Evolutionary conservation across 2,113 vertebrate species (phyloP), one percentile per base, ranked within the genome.

Genomic region (Takifugu bimaculatus): DNA sequence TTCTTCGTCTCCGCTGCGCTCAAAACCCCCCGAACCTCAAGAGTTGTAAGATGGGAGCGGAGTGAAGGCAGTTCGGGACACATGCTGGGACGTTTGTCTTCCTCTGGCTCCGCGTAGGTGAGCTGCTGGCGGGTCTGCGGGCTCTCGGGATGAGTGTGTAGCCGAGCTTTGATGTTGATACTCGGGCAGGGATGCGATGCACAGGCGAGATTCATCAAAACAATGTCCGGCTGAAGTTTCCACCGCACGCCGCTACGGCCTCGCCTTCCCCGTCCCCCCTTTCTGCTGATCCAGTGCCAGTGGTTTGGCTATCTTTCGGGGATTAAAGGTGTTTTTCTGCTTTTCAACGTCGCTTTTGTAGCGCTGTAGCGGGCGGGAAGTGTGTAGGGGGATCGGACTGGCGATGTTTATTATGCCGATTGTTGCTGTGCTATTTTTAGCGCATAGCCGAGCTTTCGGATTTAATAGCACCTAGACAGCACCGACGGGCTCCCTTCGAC

Each of bases 351-450:
- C 39, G 54, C 20, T 26, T 60, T 85, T 72, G 28, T 74, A 56
- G 15, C 66, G 11, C 60, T 60, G 66, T 29, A 50, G 78, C 70
- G 64, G 83, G 79, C 87, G 85, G 84, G 87, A 85, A 84, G 87
- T 81, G 70, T 76, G 75, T 9, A 50, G 45, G 12, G 67, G 20
- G 55, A 43, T 12, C 3, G 70, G 57, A 57, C 44, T 44, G 64
- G 61, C 43, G 75, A 56, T 68, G 78, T 78, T 84, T 85, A 79
- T 83, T 80, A 80, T 75, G 75, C 77, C 77, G 84, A 83, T 88
- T 87, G 80, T 87, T 85, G 81, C 68, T 28, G 72, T 39, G 80
- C 83, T 89, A 87, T 86, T 88, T 87, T 68, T 89, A 87, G 88
- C 50, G 15, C 79, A 13, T 42, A n/a, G 51, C 57, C 63, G 57